phyloP scores from a whole-genome alignment of 2,888 invertebrate genomes.

The Osmoderma eremita region DNA sequence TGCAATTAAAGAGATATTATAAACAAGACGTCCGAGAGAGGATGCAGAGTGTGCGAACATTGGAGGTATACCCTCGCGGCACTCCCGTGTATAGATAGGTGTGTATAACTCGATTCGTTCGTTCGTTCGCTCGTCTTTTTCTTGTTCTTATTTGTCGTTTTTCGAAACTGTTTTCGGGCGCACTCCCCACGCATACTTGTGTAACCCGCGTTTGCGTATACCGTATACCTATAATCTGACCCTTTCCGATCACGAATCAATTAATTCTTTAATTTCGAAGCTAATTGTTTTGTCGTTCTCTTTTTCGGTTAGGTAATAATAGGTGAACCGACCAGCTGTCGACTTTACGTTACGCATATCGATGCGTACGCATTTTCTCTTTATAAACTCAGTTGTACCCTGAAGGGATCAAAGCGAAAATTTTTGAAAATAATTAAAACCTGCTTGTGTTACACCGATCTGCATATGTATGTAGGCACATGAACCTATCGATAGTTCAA shows the following conservation, averaged over 20 bases:
- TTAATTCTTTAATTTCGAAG: constrained; percentile 6
- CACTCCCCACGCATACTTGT: background rate
- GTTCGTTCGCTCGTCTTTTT: background rate
- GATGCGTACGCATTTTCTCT: background rate
- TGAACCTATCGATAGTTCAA: no score
- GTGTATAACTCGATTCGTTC: constrained; percentile 5
- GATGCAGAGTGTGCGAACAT: constrained; percentile 21
- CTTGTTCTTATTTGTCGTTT: background rate
- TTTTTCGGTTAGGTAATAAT: constrained; percentile 17
- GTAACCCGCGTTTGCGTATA: no score
- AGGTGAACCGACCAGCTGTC: constrained; percentile 5
- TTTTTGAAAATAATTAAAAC: no score
- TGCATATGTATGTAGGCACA: no score
- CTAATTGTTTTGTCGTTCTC: constrained; percentile 6
- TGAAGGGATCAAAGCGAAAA: no score
- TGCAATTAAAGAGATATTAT: constrained; percentile 45
- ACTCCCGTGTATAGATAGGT: constrained; percentile 28
- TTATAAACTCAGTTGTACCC: background rate
- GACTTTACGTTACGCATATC: background rate
- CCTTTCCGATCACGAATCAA: background rate
- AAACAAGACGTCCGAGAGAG: constrained; percentile 42
- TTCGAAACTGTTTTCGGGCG: constrained; percentile 15
- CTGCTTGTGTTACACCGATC: no score
- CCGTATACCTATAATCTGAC: background rate
- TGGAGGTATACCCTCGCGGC: constrained; percentile 26